Percentiles rank a stretch among this genome's conserved stretches.
These are phyloP conservation scores for Ammodytes marinus DNA, from an alignment of 2,113 vertebrate genomes.

Conservation along the genomic window DNA sequence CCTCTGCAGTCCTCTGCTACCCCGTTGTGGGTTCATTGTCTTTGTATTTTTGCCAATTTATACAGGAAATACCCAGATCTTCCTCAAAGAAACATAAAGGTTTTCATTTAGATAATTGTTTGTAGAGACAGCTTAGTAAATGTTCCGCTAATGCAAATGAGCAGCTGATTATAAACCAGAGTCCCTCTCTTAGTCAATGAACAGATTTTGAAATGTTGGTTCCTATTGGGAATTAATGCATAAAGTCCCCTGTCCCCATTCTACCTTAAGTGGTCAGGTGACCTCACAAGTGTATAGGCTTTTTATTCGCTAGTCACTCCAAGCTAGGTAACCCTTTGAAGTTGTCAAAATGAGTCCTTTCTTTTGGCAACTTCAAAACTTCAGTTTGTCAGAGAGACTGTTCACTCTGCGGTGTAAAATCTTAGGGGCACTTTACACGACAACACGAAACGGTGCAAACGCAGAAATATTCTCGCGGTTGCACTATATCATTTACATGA, in stretches of 20 bases:
- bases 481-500: no score
- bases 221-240: not conserved
- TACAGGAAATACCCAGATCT: not conserved
- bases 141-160: constrained; percentile 58
- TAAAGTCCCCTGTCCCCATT: not conserved
- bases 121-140: constrained; percentile 30
- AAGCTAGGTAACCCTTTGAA: constrained; percentile 64
- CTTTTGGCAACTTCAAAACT: constrained; percentile 62
- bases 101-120: constrained; percentile 24
- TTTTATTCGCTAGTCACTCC: constrained; percentile 23
- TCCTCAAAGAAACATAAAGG: not conserved
- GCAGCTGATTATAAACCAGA: constrained; percentile 53
- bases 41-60: not conserved
- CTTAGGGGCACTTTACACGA: no score
- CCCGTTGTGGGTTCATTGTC: not conserved
- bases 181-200: constrained; percentile 32
- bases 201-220: constrained; percentile 44
- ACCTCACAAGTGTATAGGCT: constrained; percentile 26
- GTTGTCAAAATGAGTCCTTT: constrained; percentile 46
- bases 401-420: constrained; percentile 50
- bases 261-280: constrained; percentile 28
- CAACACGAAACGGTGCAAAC: no score
- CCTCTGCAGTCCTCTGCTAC: not conserved
- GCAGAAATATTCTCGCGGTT: no score
- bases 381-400: constrained; percentile 43